phyloP scores from a whole-genome alignment of 2,797 vertebrate species.

The Crenuchus spilurus region DNA sequence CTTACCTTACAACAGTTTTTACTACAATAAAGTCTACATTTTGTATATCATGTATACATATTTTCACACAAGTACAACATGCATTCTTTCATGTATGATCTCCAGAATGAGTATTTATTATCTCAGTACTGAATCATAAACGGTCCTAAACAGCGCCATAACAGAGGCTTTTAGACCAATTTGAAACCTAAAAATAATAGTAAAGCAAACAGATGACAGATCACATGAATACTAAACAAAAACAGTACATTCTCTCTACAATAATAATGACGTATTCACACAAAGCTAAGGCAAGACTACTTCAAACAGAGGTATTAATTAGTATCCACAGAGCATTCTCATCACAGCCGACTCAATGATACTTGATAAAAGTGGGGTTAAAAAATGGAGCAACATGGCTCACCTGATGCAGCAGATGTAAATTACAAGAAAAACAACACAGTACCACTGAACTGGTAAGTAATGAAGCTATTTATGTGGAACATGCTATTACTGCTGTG shows the following conservation, averaged over 20 bases:
- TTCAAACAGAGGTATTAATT: not conserved
- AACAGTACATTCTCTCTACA: no score
- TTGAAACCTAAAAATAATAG: not conserved
- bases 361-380: not conserved
- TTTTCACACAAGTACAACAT: no score
- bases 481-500: no score
- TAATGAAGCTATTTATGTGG: no score
- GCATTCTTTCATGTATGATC: no score
- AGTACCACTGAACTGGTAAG: not conserved
- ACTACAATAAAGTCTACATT: no score
- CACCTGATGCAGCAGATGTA: not conserved
- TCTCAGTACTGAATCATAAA: not conserved
- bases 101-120: no score
- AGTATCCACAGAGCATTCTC: not conserved
- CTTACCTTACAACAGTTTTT: no score
- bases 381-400: not conserved
- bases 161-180: not conserved
- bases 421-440: not conserved
- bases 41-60: no score
- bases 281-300: no score
- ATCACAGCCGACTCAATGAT: not conserved
- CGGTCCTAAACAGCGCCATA: not conserved
- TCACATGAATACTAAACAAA: no score
- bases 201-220: not conserved
- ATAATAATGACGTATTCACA: no score